Percentiles rank a stretch among this genome's conserved stretches.
Evolutionary conservation across 2,113 vertebrate species (phyloP).

Genomic region (Chitala chitala): DNA sequence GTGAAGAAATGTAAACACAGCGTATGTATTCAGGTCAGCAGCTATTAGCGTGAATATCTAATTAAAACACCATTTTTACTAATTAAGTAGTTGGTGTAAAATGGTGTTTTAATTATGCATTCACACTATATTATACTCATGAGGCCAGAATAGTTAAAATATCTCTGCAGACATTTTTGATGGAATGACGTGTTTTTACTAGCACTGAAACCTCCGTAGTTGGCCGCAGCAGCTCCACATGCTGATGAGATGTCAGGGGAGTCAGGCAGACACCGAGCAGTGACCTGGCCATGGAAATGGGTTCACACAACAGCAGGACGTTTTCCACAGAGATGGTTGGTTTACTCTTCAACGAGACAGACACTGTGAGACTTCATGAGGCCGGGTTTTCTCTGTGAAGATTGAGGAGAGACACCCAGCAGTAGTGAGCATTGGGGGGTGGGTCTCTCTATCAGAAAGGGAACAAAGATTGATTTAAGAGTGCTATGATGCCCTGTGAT

Average conservation of each 20-base stretch:
- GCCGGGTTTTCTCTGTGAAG: too few relatives aligned
- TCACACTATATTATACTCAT: slow-evolving; percentile 2
- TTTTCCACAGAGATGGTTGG: too few relatives aligned
- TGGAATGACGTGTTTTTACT: neutral
- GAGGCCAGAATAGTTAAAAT: neutral
- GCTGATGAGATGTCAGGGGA: too few relatives aligned
- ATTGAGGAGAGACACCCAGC: too few relatives aligned
- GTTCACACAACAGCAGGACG: too few relatives aligned
- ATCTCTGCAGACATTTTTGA: neutral
- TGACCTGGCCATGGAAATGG: too few relatives aligned
- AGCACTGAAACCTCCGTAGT: neutral
- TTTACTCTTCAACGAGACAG: too few relatives aligned
- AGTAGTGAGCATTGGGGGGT: neutral
- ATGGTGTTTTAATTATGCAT: slow-evolving; percentile 14
- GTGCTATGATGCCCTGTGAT: neutral
- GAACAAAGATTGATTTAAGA: neutral
- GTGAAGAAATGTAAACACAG: neutral
- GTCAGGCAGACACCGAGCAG: too few relatives aligned
- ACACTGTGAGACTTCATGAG: too few relatives aligned
- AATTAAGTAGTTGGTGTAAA: slow-evolving; percentile 10
- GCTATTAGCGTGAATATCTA: slow-evolving; percentile 13
- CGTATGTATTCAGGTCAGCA: neutral
- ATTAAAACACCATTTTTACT: slow-evolving; percentile 17
- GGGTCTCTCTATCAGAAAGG: neutral
- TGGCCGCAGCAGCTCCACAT: too few relatives aligned